These are phyloP conservation scores for Ursus arctos DNA, from an alignment of 2,113 vertebrate genomes.

Conservation along the genomic window DNA sequence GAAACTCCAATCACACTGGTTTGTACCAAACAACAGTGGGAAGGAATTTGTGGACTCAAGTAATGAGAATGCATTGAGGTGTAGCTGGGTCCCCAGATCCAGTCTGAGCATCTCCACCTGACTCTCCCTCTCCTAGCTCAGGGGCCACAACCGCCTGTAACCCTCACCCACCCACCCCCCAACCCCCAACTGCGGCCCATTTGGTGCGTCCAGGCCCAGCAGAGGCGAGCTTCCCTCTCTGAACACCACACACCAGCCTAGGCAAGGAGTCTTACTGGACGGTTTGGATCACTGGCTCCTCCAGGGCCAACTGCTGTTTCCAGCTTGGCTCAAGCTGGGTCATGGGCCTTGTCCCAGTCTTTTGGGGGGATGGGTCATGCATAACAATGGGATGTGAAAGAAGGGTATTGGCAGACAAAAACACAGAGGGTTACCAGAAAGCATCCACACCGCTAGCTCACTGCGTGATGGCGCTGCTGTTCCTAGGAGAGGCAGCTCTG, in stretches of 20 bases:
- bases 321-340: neutral
- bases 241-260: neutral
- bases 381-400: neutral
- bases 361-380: rapidly evolving
- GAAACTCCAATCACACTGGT: neutral
- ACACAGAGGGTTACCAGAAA: neutral
- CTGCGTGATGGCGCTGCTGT: rapidly evolving
- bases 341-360: too few species aligned
- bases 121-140: neutral
- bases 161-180: neutral
- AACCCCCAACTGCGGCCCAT: neutral
- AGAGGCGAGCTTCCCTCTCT: neutral
- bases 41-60: neutral
- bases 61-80: neutral
- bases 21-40: neutral
- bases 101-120: neutral
- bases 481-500: neutral
- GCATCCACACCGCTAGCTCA: rapidly evolving
- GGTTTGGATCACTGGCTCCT: neutral
- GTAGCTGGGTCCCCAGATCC: neutral
- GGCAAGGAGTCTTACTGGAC: neutral
- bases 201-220: too few species aligned
- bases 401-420: neutral
- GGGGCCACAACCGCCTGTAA: neutral
- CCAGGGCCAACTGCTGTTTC: neutral